Conservation (phyloP, 2,797 vertebrate genomes). For the Pantherophis vulpinus region DNA sequence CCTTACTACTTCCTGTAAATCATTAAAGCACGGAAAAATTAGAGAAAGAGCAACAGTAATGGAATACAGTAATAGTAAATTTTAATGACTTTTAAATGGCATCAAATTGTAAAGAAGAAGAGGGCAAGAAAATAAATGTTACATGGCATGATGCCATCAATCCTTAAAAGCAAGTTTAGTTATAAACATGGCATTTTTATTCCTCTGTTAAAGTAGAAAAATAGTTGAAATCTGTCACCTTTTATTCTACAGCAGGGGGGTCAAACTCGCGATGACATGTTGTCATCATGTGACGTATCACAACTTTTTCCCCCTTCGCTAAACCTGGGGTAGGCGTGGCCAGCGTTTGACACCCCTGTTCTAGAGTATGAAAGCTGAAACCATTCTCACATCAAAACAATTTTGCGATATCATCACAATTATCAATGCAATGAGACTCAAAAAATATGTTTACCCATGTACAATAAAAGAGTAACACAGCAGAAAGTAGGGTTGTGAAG, state of each 20-base stretch:
- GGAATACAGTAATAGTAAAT: constrained; percentile 9
- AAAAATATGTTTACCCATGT: background rate
- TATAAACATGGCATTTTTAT: background rate
- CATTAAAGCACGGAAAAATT: constrained; percentile 14
- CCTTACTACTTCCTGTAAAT: constrained; percentile 25
- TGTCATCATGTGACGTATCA: no score
- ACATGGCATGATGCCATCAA: background rate
- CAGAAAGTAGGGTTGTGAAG: background rate
- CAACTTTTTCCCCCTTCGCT: no score
- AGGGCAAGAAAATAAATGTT: constrained; percentile 3
- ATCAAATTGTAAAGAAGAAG: background rate
- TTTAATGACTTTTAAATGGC: constrained; percentile 35
- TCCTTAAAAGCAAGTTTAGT: constrained; percentile 6
- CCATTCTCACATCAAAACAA: background rate
- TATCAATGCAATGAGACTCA: background rate
- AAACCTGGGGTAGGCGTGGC: no score
- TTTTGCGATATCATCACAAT: background rate
- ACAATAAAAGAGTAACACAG: background rate
- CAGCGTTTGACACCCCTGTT: background rate
- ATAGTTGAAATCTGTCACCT: background rate
- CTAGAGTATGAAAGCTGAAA: background rate
- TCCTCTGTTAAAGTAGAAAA: background rate
- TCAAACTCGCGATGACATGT: no score
- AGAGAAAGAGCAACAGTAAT: constrained; percentile 6
- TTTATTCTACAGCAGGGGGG: background rate